A percentile compares a stretch with the other conserved stretches of the same genome.
These are phyloP conservation scores for Paracentrotus lividus DNA, from an alignment of 53 echinoderm and acorn worm genomes.

Conservation along the genomic window DNA sequence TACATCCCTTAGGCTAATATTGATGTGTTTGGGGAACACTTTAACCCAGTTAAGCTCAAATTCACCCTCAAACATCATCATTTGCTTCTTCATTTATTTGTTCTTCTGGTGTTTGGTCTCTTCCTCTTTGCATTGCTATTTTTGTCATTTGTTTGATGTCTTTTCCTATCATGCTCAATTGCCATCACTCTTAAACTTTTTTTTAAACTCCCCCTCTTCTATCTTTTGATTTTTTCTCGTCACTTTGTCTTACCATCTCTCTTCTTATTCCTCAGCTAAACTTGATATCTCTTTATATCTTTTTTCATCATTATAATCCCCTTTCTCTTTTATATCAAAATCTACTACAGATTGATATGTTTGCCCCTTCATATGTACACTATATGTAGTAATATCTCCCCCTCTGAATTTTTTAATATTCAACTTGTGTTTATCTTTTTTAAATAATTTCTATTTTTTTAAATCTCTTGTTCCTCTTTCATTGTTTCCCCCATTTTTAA, in stretches of 20 bases:
- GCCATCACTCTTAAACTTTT: no score
- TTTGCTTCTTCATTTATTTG: conserved; percentile 3
- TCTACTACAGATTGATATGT: no score
- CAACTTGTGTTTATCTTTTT: not conserved
- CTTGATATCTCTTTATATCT: not conserved
- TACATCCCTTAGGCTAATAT: not conserved
- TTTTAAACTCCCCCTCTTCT: not conserved
- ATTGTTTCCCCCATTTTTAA: no score
- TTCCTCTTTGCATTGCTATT: conserved; percentile 13
- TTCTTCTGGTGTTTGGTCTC: conserved; percentile 28
- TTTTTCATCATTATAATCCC: not conserved
- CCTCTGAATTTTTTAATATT: not conserved
- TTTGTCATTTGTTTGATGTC: conserved; percentile 10
- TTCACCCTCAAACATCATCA: conserved; percentile 5
- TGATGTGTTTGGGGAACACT: conserved; percentile 62
- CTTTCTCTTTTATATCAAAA: no score
- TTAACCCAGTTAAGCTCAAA: conserved; percentile 66
- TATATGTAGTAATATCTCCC: not conserved
- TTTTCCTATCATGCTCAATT: not conserved
- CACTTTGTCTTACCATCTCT: not conserved
- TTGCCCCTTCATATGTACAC: not conserved
- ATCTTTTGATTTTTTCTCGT: not conserved
- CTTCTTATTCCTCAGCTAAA: not conserved
- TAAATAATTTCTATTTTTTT: not conserved
- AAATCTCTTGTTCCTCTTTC: not conserved